Evolutionary conservation across 1,140 invertebrate genomes (phyloP).

Genomic region (Acyrthosiphon pisum): DNA sequence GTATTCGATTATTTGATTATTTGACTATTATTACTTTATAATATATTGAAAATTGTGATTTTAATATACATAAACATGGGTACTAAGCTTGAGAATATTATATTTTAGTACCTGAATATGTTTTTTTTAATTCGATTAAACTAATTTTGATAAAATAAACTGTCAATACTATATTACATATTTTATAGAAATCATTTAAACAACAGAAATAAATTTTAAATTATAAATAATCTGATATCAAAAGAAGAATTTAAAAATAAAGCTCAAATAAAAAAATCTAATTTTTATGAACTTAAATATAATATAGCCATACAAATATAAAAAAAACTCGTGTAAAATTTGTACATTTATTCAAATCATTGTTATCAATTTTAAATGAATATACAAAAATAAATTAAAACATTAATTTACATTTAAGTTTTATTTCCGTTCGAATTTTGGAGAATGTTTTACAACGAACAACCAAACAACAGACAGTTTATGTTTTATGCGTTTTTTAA

Average conservation of each 20-base stretch:
- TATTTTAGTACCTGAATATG: too few species aligned
- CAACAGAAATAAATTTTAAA: too few species aligned
- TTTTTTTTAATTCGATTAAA: neutral
- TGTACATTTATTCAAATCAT: too few species aligned
- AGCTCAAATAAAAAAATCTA: too few species aligned
- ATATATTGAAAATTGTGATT: neutral
- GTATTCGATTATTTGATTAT: conserved; percentile 7
- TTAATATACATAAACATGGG: neutral
- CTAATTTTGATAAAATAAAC: neutral
- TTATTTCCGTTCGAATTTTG: neutral
- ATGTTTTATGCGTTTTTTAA: neutral
- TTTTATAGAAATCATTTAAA: neutral
- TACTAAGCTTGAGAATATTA: too few species aligned
- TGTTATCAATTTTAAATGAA: neutral
- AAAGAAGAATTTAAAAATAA: too few species aligned
- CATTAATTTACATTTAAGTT: neutral
- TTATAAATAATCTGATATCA: too few species aligned
- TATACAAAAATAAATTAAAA: neutral
- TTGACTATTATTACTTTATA: too few species aligned
- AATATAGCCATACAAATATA: neutral
- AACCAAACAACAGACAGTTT: too few species aligned
- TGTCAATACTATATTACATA: neutral
- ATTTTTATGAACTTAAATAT: neutral
- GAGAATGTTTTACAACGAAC: neutral
- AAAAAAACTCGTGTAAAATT: neutral